A percentile compares a stretch with the other conserved stretches of the same genome.
These are phyloP conservation scores for Cuniculus paca DNA, from an alignment of 2,797 vertebrate genomes.

Conservation along the genomic window DNA sequence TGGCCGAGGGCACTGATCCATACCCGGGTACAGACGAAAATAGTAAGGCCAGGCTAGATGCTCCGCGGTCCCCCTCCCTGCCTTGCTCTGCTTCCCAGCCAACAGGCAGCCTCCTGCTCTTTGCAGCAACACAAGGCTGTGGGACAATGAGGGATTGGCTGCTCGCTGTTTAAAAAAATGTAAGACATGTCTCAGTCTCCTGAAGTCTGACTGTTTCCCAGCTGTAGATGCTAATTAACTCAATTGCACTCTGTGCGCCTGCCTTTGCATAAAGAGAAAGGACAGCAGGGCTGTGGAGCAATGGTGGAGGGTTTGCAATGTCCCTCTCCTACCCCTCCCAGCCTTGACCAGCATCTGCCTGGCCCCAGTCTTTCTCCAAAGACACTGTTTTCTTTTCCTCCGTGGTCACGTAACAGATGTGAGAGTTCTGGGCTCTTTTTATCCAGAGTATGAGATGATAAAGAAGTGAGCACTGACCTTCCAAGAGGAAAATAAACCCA, in stretches of 20 bases:
- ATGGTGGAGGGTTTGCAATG: background rate
- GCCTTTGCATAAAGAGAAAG: conserved; percentile 1
- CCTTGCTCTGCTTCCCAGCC: background rate
- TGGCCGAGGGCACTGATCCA: background rate
- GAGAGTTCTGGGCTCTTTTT: conserved; percentile 51
- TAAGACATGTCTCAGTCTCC: background rate
- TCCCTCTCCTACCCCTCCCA: background rate
- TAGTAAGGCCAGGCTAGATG: background rate
- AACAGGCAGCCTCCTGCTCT: conserved; percentile 10
- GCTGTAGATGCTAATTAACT: conserved; percentile 51
- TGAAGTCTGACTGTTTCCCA: conserved; percentile 37
- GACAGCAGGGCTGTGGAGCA: background rate
- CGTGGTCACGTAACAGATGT: background rate
- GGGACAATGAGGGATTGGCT: background rate
- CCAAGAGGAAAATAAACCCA: conserved; percentile 51
- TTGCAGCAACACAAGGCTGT: background rate
- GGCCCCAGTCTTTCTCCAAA: background rate
- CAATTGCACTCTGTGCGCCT: background rate
- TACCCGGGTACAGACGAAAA: background rate
- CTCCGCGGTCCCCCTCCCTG: background rate
- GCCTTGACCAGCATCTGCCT: background rate
- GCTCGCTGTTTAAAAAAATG: background rate
- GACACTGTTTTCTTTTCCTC: conserved; percentile 26
- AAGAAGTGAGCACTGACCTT: background rate
- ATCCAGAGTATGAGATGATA: conserved; percentile 12